Evolutionary conservation across 2,113 vertebrate genomes (phyloP).

Genomic region (Cyphomyrus plagiostoma): DNA sequence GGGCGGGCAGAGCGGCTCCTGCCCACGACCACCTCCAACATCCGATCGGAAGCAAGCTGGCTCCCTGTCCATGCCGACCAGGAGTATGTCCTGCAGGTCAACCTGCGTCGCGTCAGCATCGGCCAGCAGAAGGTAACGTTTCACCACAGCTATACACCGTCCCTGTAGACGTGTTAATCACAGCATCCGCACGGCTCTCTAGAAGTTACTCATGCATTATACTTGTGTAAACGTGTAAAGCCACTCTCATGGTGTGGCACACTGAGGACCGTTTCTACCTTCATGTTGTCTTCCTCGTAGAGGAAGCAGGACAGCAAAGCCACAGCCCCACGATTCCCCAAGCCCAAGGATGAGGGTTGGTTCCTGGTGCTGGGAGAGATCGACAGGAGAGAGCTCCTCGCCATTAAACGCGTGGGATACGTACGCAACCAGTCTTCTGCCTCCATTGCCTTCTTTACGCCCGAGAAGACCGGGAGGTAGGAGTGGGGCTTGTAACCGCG

Average conservation of each 20-base stretch:
- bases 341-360: constrained; percentile 93
- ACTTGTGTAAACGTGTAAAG: background rate
- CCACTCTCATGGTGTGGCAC: background rate
- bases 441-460: constrained; percentile 87
- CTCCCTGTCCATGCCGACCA: constrained; percentile 85
- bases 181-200: background rate
- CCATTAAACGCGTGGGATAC: constrained; percentile 85
- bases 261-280: background rate
- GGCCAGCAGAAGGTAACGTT: constrained; percentile 50
- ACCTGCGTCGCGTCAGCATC: constrained; percentile 67
- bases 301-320: constrained; percentile 86
- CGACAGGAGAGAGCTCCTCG: constrained; percentile 83
- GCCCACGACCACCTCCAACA: constrained; percentile 49
- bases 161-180: background rate
- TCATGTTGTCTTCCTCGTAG: constrained; percentile 47
- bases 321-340: constrained; percentile 81
- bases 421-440: constrained; percentile 61
- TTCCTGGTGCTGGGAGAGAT: constrained; percentile 87
- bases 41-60: constrained; percentile 73
- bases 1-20: constrained; percentile 64
- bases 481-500: constrained; percentile 11
- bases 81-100: constrained; percentile 91
- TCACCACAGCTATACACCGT: background rate
- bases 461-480: constrained; percentile 83
- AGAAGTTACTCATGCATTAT: background rate